Conservation (phyloP, 1,140 invertebrate species). For the Penaeus indicus region DNA sequence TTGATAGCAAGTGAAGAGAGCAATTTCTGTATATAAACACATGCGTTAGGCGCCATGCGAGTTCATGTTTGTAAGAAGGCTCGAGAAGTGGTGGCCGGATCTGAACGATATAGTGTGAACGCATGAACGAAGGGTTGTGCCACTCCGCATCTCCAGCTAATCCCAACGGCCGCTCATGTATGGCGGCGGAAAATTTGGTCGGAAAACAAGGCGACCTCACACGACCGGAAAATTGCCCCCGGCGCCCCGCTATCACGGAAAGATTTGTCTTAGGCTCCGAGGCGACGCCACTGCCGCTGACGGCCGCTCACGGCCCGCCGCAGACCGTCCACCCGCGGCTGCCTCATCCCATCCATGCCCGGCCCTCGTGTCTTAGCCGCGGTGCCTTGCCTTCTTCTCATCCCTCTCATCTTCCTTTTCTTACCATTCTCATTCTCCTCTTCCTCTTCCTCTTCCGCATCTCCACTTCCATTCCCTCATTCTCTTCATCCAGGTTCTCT, state of each 20-base stretch:
- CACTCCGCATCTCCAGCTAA: conserved; percentile 49
- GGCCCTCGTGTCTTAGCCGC: too few relatives aligned
- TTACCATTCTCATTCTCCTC: background rate
- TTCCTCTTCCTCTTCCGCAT: background rate
- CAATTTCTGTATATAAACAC: too few relatives aligned
- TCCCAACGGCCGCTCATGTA: conserved; percentile 63
- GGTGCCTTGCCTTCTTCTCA: background rate
- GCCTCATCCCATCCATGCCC: conserved; percentile 6
- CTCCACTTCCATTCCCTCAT: background rate
- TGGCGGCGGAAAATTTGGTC: conserved; percentile 63
- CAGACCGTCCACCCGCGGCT: too few relatives aligned
- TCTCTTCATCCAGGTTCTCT: too few relatives aligned
- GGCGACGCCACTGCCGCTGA: conserved; percentile 42
- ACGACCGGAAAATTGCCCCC: conserved; percentile 65
- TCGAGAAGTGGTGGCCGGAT: background rate
- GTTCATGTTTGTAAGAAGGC: background rate
- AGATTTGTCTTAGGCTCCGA: conserved; percentile 63
- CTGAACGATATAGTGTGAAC: conserved; percentile 31
- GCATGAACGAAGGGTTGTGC: conserved; percentile 45
- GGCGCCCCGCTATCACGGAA: conserved; percentile 62
- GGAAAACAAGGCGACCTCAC: conserved; percentile 65
- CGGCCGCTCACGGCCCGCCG: conserved; percentile 7
- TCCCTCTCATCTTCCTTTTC: background rate
- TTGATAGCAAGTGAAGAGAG: too few relatives aligned
- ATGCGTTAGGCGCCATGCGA: background rate